Percentiles rank a stretch among this genome's conserved stretches.
Conservation (phyloP, 1,140 invertebrate species). For the Archivesica marissinica region DNA sequence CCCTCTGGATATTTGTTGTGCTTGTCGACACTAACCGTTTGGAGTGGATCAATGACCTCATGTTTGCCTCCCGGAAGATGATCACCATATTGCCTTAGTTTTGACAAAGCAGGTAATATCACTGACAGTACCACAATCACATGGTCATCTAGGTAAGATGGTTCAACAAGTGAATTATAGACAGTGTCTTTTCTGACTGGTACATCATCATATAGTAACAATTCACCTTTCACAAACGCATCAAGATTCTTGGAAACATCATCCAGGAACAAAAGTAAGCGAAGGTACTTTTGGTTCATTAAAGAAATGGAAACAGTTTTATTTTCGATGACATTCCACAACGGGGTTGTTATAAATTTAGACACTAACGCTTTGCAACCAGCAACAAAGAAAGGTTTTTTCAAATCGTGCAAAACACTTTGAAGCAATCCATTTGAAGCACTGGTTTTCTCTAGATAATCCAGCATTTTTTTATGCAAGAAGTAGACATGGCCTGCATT, state of each 20-base stretch:
- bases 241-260: slow-evolving; percentile 3
- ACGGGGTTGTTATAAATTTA: slow-evolving; percentile 61
- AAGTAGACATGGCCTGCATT: slow-evolving; percentile 29
- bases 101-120: slow-evolving; percentile 51
- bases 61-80: slow-evolving; percentile 43
- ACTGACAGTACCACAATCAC: slow-evolving; percentile 40
- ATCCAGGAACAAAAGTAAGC: neutral
- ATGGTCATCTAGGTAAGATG: slow-evolving; percentile 38
- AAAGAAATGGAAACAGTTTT: slow-evolving; percentile 32
- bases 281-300: slow-evolving; percentile 26
- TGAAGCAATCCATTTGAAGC: slow-evolving; percentile 13
- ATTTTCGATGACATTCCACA: slow-evolving; percentile 59
- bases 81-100: slow-evolving; percentile 51
- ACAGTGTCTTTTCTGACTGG: slow-evolving; percentile 23
- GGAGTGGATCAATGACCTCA: neutral
- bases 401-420: slow-evolving; percentile 45
- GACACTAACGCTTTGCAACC: slow-evolving; percentile 61
- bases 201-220: slow-evolving; percentile 9
- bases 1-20: slow-evolving; percentile 36
- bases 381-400: slow-evolving; percentile 52
- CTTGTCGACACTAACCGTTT: slow-evolving; percentile 9
- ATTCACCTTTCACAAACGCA: neutral
- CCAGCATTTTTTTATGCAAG: slow-evolving; percentile 5
- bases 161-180: slow-evolving; percentile 27
- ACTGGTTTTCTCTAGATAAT: neutral